Percentiles rank a stretch among this genome's conserved stretches.
Conservation (phyloP, 1,140 invertebrate genomes). For the Papilio aristodemus region DNA sequence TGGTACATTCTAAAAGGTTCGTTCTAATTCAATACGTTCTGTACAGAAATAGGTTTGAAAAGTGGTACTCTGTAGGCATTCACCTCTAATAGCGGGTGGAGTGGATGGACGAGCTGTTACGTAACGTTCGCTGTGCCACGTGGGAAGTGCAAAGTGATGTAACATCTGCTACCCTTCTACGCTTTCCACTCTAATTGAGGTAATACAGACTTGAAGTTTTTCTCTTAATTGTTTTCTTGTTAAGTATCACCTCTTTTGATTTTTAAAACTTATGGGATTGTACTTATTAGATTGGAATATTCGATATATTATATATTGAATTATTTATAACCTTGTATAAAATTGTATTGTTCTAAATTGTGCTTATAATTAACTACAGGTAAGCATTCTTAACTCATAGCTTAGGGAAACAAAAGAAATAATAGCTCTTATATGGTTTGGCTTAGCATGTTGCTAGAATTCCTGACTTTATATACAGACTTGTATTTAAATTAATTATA, state of each 20-base stretch:
- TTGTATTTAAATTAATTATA: too few relatives aligned
- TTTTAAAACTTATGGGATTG: too few relatives aligned
- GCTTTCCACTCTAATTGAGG: slow-evolving; percentile 3
- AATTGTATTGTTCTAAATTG: too few relatives aligned
- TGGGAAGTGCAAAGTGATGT: slow-evolving; percentile 1
- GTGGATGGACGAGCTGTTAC: neutral
- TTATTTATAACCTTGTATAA: too few relatives aligned
- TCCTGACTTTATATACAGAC: too few relatives aligned
- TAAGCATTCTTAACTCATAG: too few relatives aligned
- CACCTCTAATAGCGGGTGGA: neutral
- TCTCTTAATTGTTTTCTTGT: neutral
- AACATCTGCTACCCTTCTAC: neutral
- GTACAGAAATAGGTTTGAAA: neutral
- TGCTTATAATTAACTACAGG: too few relatives aligned
- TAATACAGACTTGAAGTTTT: neutral
- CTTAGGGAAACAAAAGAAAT: too few relatives aligned
- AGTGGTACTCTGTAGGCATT: slow-evolving; percentile 2
- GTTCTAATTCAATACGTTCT: neutral
- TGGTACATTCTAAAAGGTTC: neutral
- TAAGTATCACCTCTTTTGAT: neutral
- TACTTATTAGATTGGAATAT: too few relatives aligned
- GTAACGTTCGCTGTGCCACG: neutral
- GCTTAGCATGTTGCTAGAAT: too few relatives aligned
- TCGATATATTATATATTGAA: too few relatives aligned
- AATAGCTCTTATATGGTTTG: too few relatives aligned